Conservation (phyloP, 2,797 vertebrate species). For the Megaceryle alcyon region DNA sequence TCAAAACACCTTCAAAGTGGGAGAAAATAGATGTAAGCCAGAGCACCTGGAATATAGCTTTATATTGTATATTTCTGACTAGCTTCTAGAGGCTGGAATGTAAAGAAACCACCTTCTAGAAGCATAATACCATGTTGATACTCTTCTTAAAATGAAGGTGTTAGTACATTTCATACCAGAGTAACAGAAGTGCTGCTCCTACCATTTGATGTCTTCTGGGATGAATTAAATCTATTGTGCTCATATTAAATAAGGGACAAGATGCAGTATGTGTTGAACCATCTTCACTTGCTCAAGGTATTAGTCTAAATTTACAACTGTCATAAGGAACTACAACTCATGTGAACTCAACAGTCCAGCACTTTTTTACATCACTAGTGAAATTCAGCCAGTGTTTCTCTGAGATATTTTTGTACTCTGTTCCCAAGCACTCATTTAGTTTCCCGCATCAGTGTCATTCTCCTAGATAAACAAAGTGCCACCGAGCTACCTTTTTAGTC, state of each 20-base stretch:
- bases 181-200: background rate
- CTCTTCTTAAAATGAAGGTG: background rate
- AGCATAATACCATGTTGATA: background rate
- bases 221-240: background rate
- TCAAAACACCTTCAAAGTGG: background rate
- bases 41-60: background rate
- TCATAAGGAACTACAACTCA: conserved; percentile 2
- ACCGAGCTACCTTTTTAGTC: background rate
- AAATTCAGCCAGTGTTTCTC: background rate
- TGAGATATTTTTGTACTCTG: conserved; percentile 15
- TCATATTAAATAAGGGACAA: background rate
- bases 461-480: background rate
- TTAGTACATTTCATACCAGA: background rate
- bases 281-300: background rate
- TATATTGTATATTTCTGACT: background rate
- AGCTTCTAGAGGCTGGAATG: background rate
- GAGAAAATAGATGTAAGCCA: background rate
- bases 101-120: background rate
- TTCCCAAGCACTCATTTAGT: background rate
- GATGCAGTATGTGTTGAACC: background rate
- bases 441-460: background rate
- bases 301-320: conserved; percentile 27
- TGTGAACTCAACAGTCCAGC: background rate
- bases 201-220: background rate
- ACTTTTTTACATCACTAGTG: background rate